Evolutionary conservation across 2,888 invertebrate genomes (phyloP).

Genomic region (Malthinus seriepunctatus): DNA sequence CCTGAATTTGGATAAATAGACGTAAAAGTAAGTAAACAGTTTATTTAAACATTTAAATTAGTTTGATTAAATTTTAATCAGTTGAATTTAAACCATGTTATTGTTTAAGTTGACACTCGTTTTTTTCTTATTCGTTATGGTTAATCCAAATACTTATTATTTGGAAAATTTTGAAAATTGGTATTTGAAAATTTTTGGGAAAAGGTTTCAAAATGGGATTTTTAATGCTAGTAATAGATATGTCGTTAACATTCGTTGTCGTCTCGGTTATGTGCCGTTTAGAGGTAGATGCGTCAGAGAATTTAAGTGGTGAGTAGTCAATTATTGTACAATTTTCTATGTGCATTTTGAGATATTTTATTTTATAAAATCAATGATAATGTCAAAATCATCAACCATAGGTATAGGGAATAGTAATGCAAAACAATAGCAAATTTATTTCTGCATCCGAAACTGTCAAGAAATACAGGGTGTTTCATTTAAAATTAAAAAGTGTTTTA

Average conservation of each 20-base stretch:
- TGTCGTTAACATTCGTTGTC: slow-evolving; percentile 9
- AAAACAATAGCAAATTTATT: no score
- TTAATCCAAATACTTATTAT: background rate
- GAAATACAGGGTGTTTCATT: no score
- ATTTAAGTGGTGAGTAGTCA: no score
- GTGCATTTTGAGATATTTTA: no score
- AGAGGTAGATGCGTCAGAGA: background rate
- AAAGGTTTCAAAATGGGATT: background rate
- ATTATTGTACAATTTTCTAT: no score
- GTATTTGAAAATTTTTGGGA: slow-evolving; percentile 13
- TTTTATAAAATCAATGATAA: no score
- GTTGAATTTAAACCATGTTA: background rate
- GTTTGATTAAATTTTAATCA: no score
- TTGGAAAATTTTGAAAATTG: slow-evolving; percentile 5
- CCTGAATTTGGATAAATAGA: background rate
- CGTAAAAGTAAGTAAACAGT: background rate
- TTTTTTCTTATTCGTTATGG: background rate
- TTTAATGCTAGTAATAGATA: background rate
- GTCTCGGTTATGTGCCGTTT: background rate
- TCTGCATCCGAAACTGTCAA: no score
- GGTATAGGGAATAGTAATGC: no score
- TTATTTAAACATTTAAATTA: no score
- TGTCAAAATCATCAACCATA: no score
- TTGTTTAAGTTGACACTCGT: background rate
- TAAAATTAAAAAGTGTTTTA: no score